Percentiles rank a stretch among this genome's conserved stretches.
Conservation (phyloP, 2,888 invertebrate species). For the Apodemia zela region DNA sequence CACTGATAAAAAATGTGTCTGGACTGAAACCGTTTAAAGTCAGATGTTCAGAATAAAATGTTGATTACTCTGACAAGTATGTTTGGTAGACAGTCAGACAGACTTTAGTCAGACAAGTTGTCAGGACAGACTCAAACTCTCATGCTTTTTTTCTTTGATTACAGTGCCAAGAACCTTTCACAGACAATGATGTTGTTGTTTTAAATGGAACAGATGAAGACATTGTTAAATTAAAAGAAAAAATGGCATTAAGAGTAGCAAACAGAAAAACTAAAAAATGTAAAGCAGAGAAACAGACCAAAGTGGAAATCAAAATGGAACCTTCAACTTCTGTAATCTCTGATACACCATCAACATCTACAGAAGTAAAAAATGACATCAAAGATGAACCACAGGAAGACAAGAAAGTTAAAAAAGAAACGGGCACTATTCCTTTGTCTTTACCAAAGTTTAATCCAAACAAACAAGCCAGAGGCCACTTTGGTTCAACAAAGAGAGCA, state of each 20-base stretch:
- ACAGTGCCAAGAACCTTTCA: constrained; percentile 89
- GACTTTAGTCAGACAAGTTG: too few species aligned
- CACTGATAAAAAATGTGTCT: too few species aligned
- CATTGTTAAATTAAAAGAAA: constrained; percentile 80
- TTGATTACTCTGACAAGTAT: too few species aligned
- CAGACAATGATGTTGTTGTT: constrained; percentile 89
- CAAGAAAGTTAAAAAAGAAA: constrained; percentile 59
- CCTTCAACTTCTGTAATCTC: constrained; percentile 32
- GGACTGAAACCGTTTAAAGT: too few species aligned
- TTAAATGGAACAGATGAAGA: constrained; percentile 93
- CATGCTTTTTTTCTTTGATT: constrained; percentile 33
- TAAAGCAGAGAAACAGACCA: constrained; percentile 46
- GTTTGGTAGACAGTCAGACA: too few species aligned
- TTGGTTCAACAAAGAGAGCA: constrained; percentile 66
- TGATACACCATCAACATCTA: constrained; percentile 37
- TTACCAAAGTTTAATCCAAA: constrained; percentile 69
- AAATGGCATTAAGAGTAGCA: constrained; percentile 84
- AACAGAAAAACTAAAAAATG: constrained; percentile 85
- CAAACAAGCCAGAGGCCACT: constrained; percentile 63
- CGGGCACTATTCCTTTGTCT: constrained; percentile 67
- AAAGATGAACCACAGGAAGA: constrained; percentile 60
- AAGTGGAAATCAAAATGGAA: constrained; percentile 44
- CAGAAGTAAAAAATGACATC: constrained; percentile 42
- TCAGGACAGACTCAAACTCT: too few species aligned
- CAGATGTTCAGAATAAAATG: too few species aligned